A percentile compares a stretch with the other conserved stretches of the same genome.
Conservation (phyloP, 2,797 vertebrate species). For the Morus bassanus region DNA sequence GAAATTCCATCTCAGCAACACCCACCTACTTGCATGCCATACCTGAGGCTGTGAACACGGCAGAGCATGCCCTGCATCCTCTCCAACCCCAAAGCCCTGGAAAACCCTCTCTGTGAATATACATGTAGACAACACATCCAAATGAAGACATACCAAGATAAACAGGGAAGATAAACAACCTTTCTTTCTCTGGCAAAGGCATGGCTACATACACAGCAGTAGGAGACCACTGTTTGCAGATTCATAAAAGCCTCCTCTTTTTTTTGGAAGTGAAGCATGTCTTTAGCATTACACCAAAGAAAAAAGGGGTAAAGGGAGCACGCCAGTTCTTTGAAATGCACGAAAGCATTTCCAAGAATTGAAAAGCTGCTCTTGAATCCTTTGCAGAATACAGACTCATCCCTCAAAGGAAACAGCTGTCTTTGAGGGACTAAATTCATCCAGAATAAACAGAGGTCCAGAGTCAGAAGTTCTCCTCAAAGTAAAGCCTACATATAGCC, state of each 20-base stretch:
- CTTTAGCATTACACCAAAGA: not conserved
- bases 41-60: conserved; percentile 10
- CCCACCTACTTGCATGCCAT: not conserved
- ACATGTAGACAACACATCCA: not conserved
- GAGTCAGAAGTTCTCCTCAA: not conserved
- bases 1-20: conserved; percentile 2
- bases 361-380: not conserved
- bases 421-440: not conserved
- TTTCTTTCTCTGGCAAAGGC: not conserved
- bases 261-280: not conserved
- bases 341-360: conserved; percentile 2
- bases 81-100: not conserved
- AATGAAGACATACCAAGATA: not conserved
- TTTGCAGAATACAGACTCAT: not conserved
- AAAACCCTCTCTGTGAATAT: not conserved
- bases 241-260: not conserved
- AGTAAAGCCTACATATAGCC: not conserved
- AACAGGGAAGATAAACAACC: not conserved
- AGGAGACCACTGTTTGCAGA: not conserved
- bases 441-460: not conserved
- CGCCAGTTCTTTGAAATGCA: conserved; percentile 21
- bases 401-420: not conserved
- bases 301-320: not conserved
- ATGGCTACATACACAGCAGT: not conserved
- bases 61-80: not conserved